Conservation (phyloP, 2,888 invertebrate species). For the Zeuzera pyrina region DNA sequence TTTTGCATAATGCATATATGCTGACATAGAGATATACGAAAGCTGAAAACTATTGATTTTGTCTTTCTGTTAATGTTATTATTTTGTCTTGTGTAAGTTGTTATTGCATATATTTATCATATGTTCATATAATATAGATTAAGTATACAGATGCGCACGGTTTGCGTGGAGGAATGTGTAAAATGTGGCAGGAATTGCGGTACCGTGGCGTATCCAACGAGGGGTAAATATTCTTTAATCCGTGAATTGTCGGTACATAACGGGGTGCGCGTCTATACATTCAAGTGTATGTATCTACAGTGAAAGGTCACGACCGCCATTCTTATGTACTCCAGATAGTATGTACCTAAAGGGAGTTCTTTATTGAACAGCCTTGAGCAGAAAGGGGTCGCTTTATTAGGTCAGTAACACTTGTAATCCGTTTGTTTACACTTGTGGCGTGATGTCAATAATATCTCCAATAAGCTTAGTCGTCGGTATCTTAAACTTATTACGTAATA, state of each 20-base stretch:
- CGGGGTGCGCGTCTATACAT: conserved; percentile 40
- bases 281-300: conserved; percentile 39
- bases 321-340: conserved; percentile 54
- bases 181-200: neutral
- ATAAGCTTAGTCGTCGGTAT: too few species aligned
- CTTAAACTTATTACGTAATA: too few species aligned
- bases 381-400: conserved; percentile 68
- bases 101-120: too few species aligned
- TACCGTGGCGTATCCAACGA: conserved; percentile 23
- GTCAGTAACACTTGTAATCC: conserved; percentile 64
- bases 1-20: too few species aligned
- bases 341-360: conserved; percentile 65
- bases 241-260: conserved; percentile 34
- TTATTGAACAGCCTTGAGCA: conserved; percentile 66
- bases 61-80: too few species aligned
- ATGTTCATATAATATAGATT: too few species aligned
- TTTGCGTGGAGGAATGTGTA: too few species aligned
- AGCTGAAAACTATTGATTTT: too few species aligned
- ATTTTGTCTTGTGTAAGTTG: too few species aligned
- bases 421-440: conserved; percentile 51
- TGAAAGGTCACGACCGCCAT: conserved; percentile 63
- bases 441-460: too few species aligned
- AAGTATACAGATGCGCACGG: too few species aligned
- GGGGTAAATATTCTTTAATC: conserved; percentile 37
- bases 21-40: too few species aligned